Conservation (phyloP, 1,140 invertebrate genomes). For the Bicyclus anynana region DNA sequence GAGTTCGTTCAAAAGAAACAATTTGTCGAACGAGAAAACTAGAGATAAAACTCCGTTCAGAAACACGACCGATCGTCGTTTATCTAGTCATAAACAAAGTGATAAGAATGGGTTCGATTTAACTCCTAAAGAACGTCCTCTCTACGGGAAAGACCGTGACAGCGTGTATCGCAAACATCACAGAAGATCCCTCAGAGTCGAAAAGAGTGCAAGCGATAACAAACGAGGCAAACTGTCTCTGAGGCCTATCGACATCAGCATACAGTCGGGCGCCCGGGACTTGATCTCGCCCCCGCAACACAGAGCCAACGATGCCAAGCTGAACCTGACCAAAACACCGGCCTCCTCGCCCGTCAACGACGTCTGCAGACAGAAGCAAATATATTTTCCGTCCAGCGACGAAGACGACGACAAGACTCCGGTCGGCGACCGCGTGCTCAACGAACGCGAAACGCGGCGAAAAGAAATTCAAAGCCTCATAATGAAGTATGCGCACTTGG, state of each 20-base stretch:
- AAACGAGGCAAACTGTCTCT: conserved; percentile 64
- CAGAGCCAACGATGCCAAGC: conserved; percentile 43
- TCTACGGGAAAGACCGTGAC: conserved; percentile 71
- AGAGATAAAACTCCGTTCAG: conserved; percentile 80
- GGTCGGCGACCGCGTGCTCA: conserved; percentile 77
- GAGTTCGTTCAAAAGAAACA: conserved; percentile 79
- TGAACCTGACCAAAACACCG: conserved; percentile 56
- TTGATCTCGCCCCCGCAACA: conserved; percentile 58
- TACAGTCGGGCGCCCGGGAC: conserved; percentile 52
- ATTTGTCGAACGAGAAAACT: conserved; percentile 59
- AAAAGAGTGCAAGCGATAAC: conserved; percentile 74
- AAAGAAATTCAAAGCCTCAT: conserved; percentile 90
- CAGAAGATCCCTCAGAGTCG: conserved; percentile 70
- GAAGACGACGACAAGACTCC: conserved; percentile 77
- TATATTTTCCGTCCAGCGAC: conserved; percentile 67
- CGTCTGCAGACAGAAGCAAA: conserved; percentile 71
- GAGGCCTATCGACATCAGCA: conserved; percentile 72
- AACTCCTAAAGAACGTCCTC: conserved; percentile 45
- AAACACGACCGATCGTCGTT: conserved; percentile 55
- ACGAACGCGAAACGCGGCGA: conserved; percentile 84
- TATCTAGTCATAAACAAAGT: conserved; percentile 52
- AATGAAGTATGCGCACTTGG: conserved; percentile 85
- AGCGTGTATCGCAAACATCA: conserved; percentile 69
- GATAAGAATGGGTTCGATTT: conserved; percentile 64
- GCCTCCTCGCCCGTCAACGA: conserved; percentile 53